phyloP scores from a whole-genome alignment of 1,140 invertebrate species.

The Leptonema lineaticorne region DNA sequence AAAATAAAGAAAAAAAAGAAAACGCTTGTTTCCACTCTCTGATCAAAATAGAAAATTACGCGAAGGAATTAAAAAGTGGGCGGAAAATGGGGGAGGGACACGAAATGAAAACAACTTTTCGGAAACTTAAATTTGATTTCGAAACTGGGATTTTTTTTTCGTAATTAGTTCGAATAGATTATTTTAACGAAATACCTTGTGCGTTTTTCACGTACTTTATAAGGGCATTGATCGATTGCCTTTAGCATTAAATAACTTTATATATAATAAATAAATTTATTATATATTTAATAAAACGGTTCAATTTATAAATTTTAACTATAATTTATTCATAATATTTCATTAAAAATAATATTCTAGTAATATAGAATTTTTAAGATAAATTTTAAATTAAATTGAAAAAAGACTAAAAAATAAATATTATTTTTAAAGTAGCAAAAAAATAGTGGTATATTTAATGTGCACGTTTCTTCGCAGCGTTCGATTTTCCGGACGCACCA shows the following conservation, averaged over 20 bases:
- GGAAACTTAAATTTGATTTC: conserved; percentile 13
- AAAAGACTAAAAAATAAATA: too few species aligned
- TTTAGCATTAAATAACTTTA: background rate
- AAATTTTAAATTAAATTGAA: too few species aligned
- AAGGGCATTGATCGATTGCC: too few species aligned
- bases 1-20: background rate
- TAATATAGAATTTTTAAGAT: background rate
- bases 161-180: background rate
- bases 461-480: too few species aligned
- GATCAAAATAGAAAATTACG: conserved; percentile 7
- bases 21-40: conserved; percentile 4
- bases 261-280: background rate
- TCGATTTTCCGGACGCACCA: too few species aligned
- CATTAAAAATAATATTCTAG: background rate
- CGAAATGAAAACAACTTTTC: background rate
- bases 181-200: background rate
- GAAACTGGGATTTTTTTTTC: background rate
- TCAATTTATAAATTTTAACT: background rate
- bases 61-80: too few species aligned
- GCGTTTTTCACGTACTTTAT: too few species aligned
- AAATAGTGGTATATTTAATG: too few species aligned
- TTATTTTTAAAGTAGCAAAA: too few species aligned
- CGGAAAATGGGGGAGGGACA: too few species aligned
- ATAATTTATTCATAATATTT: background rate
- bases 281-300: background rate